These are phyloP conservation scores for Lipophrys pholis DNA, from an alignment of 2,113 vertebrate genomes.

Conservation along the genomic window DNA sequence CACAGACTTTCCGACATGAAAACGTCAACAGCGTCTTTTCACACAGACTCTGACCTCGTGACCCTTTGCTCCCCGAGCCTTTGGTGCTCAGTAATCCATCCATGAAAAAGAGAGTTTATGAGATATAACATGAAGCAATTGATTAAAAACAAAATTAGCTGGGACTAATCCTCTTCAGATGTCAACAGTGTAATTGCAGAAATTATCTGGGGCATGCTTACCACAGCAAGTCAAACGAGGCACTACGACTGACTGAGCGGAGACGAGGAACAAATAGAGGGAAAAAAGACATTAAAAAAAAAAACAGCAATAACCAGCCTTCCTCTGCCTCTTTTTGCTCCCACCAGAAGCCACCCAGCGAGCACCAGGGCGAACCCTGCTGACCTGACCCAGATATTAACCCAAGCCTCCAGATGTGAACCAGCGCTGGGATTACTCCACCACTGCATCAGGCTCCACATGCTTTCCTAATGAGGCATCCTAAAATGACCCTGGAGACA, in stretches of 20 bases:
- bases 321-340: constrained; percentile 24
- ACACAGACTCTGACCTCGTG: not conserved
- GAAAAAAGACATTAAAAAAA: constrained; percentile 8
- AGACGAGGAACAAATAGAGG: not conserved
- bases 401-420: constrained; percentile 84
- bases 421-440: constrained; percentile 78
- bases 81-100: constrained; percentile 8
- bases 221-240: constrained; percentile 24
- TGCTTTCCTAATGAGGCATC: constrained; percentile 81
- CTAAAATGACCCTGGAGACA: constrained; percentile 76
- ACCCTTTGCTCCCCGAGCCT: not conserved
- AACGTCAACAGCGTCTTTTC: not conserved
- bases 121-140: constrained; percentile 11
- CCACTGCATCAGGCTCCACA: constrained; percentile 76
- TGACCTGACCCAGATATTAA: constrained; percentile 86
- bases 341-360: constrained; percentile 70
- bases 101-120: not conserved
- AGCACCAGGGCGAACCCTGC: constrained; percentile 69
- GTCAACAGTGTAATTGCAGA: constrained; percentile 34
- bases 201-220: constrained; percentile 37
- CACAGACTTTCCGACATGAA: not conserved
- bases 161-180: constrained; percentile 40
- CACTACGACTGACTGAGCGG: constrained; percentile 8
- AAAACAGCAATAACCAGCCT: constrained; percentile 20
- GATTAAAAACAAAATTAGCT: constrained; percentile 29